phyloP scores from a whole-genome alignment of 2,113 vertebrate genomes.

The Pterocles gutturalis region DNA sequence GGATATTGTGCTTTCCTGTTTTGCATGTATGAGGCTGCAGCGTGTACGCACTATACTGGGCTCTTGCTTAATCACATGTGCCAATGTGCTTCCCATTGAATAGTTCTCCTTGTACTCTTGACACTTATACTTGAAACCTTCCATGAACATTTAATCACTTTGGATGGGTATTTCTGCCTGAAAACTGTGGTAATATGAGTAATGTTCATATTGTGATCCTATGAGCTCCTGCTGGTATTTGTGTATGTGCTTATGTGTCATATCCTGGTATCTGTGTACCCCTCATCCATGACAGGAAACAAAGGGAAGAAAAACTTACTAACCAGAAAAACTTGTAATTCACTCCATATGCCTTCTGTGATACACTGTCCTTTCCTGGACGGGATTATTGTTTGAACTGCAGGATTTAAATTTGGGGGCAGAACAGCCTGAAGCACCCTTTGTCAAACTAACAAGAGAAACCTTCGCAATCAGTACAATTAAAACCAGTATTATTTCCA shows the following conservation, averaged over 20 bases:
- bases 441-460: background rate
- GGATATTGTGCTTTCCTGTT: background rate
- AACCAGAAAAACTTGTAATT: background rate
- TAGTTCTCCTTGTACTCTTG: background rate
- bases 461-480: background rate
- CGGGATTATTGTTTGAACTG: background rate
- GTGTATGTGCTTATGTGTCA: background rate
- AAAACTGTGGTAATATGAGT: rapidly evolving
- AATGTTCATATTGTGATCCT: background rate
- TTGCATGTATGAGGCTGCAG: background rate
- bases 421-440: background rate
- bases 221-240: background rate
- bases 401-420: background rate
- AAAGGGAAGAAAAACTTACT: background rate
- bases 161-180: background rate
- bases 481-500: background rate
- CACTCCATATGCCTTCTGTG: background rate
- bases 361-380: background rate
- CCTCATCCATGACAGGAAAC: background rate
- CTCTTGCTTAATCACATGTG: background rate
- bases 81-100: background rate
- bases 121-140: background rate
- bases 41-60: background rate
- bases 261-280: background rate
- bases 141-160: background rate